Evolutionary conservation across 1,140 invertebrate genomes (phyloP), one percentile per base, ranked within the genome.

Genomic region (Antheraea mylitta): DNA sequence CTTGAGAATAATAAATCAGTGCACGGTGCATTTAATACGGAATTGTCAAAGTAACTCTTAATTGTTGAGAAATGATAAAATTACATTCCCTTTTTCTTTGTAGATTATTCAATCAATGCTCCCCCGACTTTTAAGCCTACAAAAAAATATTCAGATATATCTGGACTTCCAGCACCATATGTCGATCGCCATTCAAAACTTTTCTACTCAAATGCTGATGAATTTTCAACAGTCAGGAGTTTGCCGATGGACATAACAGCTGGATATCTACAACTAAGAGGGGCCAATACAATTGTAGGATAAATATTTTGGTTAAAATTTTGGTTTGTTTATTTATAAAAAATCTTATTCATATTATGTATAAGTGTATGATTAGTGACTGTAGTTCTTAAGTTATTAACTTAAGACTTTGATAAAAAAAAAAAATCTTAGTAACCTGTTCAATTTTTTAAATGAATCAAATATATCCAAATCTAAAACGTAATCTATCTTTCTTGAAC

Each of bases 131-230:
- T 98, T 76, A 96, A 95, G 86, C 98, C 98, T 30, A 95, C 96
- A 3, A 98, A 98, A 85, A 98, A 98, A 81, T 98, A 98, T 90
- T 98, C 98, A 0, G 98, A 99, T 85, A 96, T 98, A 66, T 98
- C 97, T 76, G 98, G 98, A 0, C 83, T 98, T 65, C 94, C 95
- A 64, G 96, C 97, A 61, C 96, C 96, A 61, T 99, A 98, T 79
- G 96, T 96, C 76, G 97, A 98, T 94, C 96, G 98, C 19, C 96
- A 98, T 81, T 98, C 97, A 11, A 97, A 98, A 83, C 92, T 99
- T 11, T 94, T 96, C 74, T 99, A 96, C 90, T 95, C 96, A 59
- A 96, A 96, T 86, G 93, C 95, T 58, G 97, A 98, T 76, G 98
- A 98, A 90, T 98, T 97, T 92, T 92, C 95, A 16, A 96, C 96